Conservation (phyloP, 2,888 invertebrate species). For the Brachyptera risi region DNA sequence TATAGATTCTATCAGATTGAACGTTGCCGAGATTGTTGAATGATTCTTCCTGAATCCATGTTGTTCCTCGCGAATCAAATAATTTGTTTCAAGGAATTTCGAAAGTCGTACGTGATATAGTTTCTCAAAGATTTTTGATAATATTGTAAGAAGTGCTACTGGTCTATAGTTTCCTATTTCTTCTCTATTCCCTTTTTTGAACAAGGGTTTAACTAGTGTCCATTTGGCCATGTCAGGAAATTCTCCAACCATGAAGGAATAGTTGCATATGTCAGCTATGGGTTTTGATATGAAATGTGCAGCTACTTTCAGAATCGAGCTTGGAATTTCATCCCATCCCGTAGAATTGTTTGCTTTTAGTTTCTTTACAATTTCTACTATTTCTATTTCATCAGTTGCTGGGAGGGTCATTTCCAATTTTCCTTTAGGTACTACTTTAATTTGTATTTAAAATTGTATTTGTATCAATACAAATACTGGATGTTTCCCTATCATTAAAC, state of each 20-base stretch:
- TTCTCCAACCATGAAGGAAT: neutral
- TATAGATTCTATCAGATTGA: neutral
- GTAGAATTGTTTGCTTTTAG: neutral
- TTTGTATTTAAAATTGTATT: neutral
- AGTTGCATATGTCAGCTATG: slow-evolving; percentile 1
- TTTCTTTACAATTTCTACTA: neutral
- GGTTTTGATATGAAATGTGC: neutral
- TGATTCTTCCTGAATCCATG: slow-evolving; percentile 1
- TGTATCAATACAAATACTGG: neutral
- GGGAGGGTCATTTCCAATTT: neutral
- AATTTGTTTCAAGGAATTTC: neutral
- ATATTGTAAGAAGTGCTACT: neutral
- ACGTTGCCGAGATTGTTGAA: slow-evolving; percentile 7
- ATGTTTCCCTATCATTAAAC: neutral
- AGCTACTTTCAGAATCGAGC: neutral
- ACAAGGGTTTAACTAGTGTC: neutral
- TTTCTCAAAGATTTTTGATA: slow-evolving; percentile 2
- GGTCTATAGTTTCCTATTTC: slow-evolving; percentile 3
- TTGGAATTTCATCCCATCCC: neutral
- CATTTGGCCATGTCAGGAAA: neutral
- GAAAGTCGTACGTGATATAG: neutral
- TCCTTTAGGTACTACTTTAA: neutral
- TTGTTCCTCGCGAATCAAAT: neutral
- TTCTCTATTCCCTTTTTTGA: slow-evolving; percentile 1
- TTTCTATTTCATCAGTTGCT: neutral